A percentile compares a stretch with the other conserved stretches of the same genome.
These are phyloP conservation scores for Tyto alba DNA, from an alignment of 2,113 vertebrate species.

Conservation along the genomic window DNA sequence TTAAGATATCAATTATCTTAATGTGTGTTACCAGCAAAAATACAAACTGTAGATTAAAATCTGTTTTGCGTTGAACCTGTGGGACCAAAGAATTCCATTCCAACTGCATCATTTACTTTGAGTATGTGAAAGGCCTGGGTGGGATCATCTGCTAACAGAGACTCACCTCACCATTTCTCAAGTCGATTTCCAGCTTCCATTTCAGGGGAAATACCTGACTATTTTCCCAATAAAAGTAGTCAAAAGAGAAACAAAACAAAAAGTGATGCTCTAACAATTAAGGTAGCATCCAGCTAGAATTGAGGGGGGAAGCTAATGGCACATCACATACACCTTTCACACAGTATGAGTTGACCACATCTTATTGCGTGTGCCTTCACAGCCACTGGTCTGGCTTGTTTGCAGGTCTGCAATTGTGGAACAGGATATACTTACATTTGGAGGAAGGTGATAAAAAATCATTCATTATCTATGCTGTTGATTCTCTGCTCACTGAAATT, in stretches of 20 bases:
- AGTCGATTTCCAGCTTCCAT: neutral
- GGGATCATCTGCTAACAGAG: neutral
- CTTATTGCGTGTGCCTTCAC: neutral
- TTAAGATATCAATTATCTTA: slow-evolving; percentile 43
- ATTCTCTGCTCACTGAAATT: neutral
- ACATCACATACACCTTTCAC: neutral
- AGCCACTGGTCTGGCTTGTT: neutral
- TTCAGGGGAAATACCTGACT: neutral
- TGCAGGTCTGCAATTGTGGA: neutral
- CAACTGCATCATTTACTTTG: neutral
- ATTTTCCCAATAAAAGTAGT: neutral
- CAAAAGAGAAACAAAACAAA: neutral
- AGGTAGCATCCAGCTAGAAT: neutral
- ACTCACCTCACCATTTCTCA: neutral
- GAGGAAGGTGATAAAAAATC: neutral
- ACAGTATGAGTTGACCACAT: neutral
- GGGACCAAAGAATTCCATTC: neutral
- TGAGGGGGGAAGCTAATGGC: neutral
- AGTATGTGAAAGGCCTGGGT: neutral
- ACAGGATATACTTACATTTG: neutral
- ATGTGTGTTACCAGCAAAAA: slow-evolving; percentile 33
- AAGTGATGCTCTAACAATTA: neutral
- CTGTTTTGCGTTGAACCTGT: slow-evolving; percentile 6
- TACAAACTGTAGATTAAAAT: slow-evolving; percentile 27
- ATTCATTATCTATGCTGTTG: neutral